Evolutionary conservation across 2,113 vertebrate genomes (phyloP), one percentile per base, ranked within the genome.

Genomic region (Microcebus tavaratra): DNA sequence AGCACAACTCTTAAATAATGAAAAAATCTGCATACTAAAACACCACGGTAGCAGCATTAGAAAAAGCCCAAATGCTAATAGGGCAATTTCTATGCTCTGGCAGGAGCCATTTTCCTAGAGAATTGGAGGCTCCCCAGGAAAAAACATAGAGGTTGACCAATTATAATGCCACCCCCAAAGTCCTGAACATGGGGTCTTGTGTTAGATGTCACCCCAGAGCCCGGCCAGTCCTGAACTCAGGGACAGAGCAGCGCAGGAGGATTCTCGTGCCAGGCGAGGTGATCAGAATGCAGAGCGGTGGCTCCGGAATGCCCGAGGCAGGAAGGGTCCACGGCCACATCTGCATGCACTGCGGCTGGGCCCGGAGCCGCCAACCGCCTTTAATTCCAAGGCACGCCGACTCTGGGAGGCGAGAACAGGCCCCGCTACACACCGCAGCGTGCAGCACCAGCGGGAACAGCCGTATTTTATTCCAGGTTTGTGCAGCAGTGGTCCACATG

Each of bases 51-150:
- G 57, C 13, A 42, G 93, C 45, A 50, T 14, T 15, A 78, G 89
- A 65, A 94, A 80, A 97, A 82, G 34, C 50, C 78, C 85, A 86
- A 86, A 97, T 78, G 89, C 91, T 96, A 91, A 87, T 70, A 57
- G 91, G 75, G 53, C 31, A 11, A 76, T 85, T 67, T 94, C 96
- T 68, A 53, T 27, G 91, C 89, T 55, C 87, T 27, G 42, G 27
- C 48, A 61, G 36, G 63, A 68, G 75, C 27, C 79, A n/a, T 81
- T 57, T 89, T 91, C 61, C 88, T 70, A n/a, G 45, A 90, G 85
- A 93, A 72, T 3, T 53, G 6, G 36, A 90, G 63, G 25, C 67
- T 90, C 42, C 85, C 75, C 61, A 20, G 89, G 85, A 82, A 95
- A 92, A 34, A 39, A 20, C 20, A 7, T 1, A 39, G 61, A 57